Conservation (phyloP, 2,113 vertebrate species). For the Epinephelus cyanopodus region DNA sequence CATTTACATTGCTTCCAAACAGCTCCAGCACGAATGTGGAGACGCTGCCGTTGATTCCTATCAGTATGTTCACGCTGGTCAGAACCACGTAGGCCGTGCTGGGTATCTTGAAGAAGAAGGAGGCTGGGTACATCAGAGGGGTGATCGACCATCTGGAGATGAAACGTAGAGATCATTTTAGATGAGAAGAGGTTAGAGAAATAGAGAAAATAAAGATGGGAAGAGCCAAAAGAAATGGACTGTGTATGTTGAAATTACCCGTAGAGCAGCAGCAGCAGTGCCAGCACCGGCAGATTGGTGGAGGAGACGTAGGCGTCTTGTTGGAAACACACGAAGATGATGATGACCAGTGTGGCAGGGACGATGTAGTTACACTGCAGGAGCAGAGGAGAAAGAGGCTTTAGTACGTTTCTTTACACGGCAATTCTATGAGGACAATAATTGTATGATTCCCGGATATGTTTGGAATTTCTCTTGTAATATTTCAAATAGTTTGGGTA, state of each 20-base stretch:
- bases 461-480: background rate
- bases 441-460: background rate
- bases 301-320: slow-evolving; percentile 99
- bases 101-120: slow-evolving; percentile 98
- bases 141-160: slow-evolving; percentile 96
- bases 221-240: background rate
- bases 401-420: background rate
- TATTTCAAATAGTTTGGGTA: background rate
- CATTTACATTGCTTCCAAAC: slow-evolving; percentile 93
- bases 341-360: slow-evolving; percentile 94
- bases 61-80: slow-evolving; percentile 97
- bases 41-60: slow-evolving; percentile 97
- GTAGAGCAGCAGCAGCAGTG: slow-evolving; percentile 94
- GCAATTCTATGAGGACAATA: background rate
- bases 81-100: slow-evolving; percentile 98
- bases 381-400: background rate
- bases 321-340: slow-evolving; percentile 99
- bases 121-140: slow-evolving; percentile 98
- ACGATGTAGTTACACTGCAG: slow-evolving; percentile 96
- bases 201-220: background rate
- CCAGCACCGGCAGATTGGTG: slow-evolving; percentile 95
- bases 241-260: slow-evolving; percentile 85
- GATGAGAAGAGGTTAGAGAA: background rate
- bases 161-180: slow-evolving; percentile 13
- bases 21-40: slow-evolving; percentile 98